A percentile compares a stretch with the other conserved stretches of the same genome.
These are phyloP conservation scores for Rhagium mordax DNA, from an alignment of 2,888 invertebrate species.

Conservation along the genomic window DNA sequence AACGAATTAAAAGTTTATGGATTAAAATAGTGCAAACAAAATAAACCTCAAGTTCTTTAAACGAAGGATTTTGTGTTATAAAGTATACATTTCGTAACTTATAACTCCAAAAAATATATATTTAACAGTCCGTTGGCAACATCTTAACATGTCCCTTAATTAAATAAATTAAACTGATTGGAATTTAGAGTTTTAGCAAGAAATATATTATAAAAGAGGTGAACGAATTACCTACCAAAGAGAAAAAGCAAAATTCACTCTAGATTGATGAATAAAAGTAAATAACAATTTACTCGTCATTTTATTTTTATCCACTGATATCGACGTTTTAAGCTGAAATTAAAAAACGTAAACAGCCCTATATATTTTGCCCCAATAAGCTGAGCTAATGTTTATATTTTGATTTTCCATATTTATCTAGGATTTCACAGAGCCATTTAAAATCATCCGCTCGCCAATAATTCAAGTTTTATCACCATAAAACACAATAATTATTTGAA, in stretches of 20 bases:
- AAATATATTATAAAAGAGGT: no score
- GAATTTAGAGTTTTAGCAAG: no score
- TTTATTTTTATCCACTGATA: conserved; percentile 3
- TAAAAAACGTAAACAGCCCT: not conserved
- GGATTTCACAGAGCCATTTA: conserved; percentile 36
- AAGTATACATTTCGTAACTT: no score
- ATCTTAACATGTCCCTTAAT: no score
- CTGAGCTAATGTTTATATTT: conserved; percentile 32
- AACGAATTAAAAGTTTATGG: not conserved
- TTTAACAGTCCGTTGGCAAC: no score
- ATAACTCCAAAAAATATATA: no score
- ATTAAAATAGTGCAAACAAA: not conserved
- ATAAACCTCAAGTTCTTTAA: not conserved
- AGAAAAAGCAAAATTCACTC: no score
- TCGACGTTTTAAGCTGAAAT: not conserved
- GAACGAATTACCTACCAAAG: no score
- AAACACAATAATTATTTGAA: conserved; percentile 44
- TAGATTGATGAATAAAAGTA: not conserved
- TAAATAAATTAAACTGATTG: no score
- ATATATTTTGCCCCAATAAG: not conserved
- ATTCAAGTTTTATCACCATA: conserved; percentile 45
- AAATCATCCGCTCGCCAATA: conserved; percentile 42
- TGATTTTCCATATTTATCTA: conserved; percentile 43
- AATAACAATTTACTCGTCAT: not conserved
- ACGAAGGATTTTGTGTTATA: not conserved